Conservation (phyloP, 2,797 vertebrate species). For the Enteromius paludinosus region DNA sequence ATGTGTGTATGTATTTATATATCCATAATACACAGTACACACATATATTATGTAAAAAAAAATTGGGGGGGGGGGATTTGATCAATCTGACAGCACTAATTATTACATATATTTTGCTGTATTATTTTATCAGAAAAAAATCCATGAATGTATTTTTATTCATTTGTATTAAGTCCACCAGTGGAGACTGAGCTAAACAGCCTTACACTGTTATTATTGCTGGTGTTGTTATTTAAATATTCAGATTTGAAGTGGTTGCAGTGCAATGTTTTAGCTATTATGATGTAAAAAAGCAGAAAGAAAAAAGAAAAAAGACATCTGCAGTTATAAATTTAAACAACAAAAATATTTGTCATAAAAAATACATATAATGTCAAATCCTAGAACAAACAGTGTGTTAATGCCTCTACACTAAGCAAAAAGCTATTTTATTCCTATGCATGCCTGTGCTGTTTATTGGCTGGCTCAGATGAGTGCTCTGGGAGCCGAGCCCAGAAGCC, state of each 20-base stretch:
- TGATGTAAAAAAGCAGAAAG: background rate
- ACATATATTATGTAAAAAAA: too few relatives aligned
- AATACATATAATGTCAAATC: background rate
- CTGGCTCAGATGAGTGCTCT: conserved; percentile 58
- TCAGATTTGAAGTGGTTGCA: background rate
- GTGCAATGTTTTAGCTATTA: background rate
- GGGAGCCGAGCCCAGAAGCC: conserved; percentile 48
- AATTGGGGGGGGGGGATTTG: too few relatives aligned
- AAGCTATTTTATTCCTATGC: conserved; percentile 51
- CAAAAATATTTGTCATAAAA: background rate
- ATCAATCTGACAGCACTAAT: too few relatives aligned
- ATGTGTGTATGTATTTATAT: background rate
- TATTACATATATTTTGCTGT: background rate
- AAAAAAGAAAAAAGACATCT: background rate
- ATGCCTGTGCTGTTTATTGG: conserved; percentile 52
- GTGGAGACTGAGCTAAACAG: background rate
- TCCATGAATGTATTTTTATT: background rate
- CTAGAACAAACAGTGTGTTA: conserved; percentile 1
- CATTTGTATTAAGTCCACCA: background rate
- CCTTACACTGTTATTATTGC: background rate
- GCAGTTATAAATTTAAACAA: background rate
- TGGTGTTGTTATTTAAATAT: background rate
- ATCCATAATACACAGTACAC: too few relatives aligned
- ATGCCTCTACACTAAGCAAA: background rate
- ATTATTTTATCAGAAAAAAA: conserved; percentile 1